These are phyloP conservation scores for Pogonocichla stellata DNA, from an alignment of 2,113 vertebrate genomes.

Conservation along the genomic window DNA sequence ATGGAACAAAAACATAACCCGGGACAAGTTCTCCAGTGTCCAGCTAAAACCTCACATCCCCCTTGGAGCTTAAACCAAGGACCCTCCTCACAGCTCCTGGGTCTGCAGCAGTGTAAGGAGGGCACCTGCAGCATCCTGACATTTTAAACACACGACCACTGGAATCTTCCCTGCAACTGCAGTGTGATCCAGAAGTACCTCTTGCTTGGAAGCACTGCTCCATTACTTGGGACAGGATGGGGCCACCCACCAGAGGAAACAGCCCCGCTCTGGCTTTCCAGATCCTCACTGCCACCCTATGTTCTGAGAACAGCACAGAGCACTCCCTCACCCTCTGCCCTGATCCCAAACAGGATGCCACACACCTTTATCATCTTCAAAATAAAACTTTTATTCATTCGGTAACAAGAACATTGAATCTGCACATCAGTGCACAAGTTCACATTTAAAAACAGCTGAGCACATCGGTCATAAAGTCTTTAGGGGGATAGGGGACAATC, in stretches of 20 bases:
- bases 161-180: not conserved
- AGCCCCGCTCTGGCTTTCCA: accelerated
- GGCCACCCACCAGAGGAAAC: not conserved
- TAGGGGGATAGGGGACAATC: slow-evolving; percentile 65
- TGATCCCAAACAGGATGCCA: not conserved
- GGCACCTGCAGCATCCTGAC: accelerated
- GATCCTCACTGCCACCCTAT: accelerated
- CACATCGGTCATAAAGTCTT: slow-evolving; percentile 74
- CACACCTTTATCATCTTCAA: slow-evolving; percentile 63
- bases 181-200: not conserved
- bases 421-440: slow-evolving; percentile 78
- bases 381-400: slow-evolving; percentile 84
- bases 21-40: too few relatives aligned
- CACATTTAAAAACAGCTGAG: slow-evolving; percentile 84
- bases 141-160: accelerated
- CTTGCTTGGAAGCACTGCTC: not conserved
- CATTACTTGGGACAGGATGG: not conserved
- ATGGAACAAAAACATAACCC: not conserved
- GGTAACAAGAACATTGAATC: slow-evolving; percentile 82
- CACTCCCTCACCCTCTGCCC: not conserved
- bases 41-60: not conserved
- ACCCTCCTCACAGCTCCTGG: not conserved
- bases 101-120: not conserved
- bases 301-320: accelerated
- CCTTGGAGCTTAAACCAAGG: not conserved